These are phyloP conservation scores for Camponotus vicinus DNA, from an alignment of 1,140 invertebrate species.

Conservation along the genomic window DNA sequence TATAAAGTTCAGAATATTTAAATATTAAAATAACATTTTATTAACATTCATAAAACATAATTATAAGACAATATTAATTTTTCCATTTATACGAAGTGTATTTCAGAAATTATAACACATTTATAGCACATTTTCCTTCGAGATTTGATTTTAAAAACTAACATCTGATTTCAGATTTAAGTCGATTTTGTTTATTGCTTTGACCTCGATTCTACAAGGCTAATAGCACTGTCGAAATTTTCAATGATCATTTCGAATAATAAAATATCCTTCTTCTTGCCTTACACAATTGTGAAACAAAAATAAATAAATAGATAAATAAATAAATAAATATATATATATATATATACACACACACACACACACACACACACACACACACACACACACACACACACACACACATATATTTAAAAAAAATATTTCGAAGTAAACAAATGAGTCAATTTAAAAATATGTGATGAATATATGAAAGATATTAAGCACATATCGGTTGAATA, in stretches of 20 bases:
- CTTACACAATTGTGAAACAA: background rate
- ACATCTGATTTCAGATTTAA: background rate
- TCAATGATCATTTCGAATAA: background rate
- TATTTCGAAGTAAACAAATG: background rate
- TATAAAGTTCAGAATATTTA: background rate
- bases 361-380: too few species aligned
- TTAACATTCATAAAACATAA: background rate
- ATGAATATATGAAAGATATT: background rate
- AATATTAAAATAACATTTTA: background rate
- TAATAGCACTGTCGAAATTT: background rate
- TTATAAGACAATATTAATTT: background rate
- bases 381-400: too few species aligned
- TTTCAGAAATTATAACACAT: too few species aligned
- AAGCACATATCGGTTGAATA: background rate
- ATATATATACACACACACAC: too few species aligned
- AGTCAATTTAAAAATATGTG: background rate
- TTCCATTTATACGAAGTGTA: background rate
- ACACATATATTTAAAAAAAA: background rate
- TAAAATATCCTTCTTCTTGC: background rate
- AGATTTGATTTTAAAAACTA: background rate
- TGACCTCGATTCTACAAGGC: background rate
- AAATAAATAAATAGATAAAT: too few species aligned
- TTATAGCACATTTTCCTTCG: background rate
- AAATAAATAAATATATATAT: too few species aligned
- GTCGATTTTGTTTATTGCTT: background rate